Conservation (phyloP, 2,888 invertebrate genomes). For the Aspidiotus rigidus region DNA sequence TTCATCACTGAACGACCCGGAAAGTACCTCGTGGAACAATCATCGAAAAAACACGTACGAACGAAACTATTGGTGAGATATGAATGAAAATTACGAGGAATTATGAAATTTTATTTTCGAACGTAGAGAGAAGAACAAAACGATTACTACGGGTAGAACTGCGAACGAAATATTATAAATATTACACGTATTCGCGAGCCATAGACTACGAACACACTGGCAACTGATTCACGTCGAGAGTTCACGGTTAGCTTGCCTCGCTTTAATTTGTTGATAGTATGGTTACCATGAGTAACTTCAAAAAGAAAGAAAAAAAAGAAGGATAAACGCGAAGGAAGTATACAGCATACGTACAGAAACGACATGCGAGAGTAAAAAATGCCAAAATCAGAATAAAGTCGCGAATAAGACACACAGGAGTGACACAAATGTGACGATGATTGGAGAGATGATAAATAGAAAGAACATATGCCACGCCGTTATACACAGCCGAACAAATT, state of each 20-base stretch:
- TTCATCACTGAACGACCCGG: too few relatives aligned
- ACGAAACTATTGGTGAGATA: too few relatives aligned
- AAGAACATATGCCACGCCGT: too few relatives aligned
- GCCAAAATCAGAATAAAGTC: background rate
- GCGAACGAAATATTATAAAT: conserved; percentile 1
- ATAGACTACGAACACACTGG: background rate
- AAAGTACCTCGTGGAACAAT: too few relatives aligned
- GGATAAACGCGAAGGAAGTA: background rate
- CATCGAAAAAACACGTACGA: too few relatives aligned
- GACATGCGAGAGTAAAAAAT: background rate
- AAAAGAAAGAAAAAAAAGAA: background rate
- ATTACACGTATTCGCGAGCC: background rate
- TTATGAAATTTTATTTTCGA: too few relatives aligned
- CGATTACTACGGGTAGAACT: background rate
- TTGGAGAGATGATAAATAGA: too few relatives aligned
- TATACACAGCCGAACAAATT: background rate
- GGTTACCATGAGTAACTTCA: conserved; percentile 4
- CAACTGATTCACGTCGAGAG: conserved; percentile 2
- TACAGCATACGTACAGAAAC: background rate
- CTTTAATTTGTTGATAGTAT: conserved; percentile 4
- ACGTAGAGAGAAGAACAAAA: too few relatives aligned
- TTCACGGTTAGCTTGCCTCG: background rate
- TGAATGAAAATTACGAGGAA: too few relatives aligned
- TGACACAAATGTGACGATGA: background rate
- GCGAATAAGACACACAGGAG: background rate